phyloP scores from a whole-genome alignment of 2,888 invertebrate species.

The Tetragnatha montana region DNA sequence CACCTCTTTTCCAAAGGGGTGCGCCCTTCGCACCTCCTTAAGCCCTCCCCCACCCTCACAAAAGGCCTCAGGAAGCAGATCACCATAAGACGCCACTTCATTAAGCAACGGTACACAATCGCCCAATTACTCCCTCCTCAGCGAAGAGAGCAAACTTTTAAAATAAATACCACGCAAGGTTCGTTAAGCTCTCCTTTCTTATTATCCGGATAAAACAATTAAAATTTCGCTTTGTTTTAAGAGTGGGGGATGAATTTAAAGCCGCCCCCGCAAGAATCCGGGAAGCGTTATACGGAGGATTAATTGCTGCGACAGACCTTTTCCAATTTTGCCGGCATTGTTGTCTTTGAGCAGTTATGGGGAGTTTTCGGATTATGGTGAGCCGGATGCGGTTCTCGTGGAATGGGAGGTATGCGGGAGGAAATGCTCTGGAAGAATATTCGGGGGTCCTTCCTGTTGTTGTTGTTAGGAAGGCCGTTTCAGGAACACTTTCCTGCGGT shows the following conservation, averaged over 20 bases:
- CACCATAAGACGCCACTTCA: neutral
- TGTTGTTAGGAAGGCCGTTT: no score
- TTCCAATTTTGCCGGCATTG: neutral
- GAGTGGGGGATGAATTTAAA: neutral
- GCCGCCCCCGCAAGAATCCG: neutral
- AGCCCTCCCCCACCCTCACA: neutral
- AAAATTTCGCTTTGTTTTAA: slow-evolving; percentile 21
- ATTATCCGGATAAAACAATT: neutral
- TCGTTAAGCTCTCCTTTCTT: slow-evolving; percentile 23
- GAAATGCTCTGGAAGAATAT: no score
- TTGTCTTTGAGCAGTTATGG: neutral
- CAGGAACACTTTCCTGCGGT: no score
- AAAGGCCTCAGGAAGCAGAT: neutral
- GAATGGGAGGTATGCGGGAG: no score
- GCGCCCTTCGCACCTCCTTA: neutral
- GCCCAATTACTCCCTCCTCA: slow-evolving; percentile 3
- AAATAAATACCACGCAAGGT: slow-evolving; percentile 10
- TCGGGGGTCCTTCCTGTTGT: no score
- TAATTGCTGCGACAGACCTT: neutral
- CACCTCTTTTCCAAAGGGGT: neutral
- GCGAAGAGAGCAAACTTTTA: slow-evolving; percentile 16
- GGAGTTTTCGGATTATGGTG: neutral
- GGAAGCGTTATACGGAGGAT: neutral
- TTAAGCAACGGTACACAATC: slow-evolving; percentile 15
- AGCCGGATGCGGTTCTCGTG: neutral